Base-by-base conservation (phyloP, 92 coral and sea anemone species). In the Zoanthus sociatus region DNA sequence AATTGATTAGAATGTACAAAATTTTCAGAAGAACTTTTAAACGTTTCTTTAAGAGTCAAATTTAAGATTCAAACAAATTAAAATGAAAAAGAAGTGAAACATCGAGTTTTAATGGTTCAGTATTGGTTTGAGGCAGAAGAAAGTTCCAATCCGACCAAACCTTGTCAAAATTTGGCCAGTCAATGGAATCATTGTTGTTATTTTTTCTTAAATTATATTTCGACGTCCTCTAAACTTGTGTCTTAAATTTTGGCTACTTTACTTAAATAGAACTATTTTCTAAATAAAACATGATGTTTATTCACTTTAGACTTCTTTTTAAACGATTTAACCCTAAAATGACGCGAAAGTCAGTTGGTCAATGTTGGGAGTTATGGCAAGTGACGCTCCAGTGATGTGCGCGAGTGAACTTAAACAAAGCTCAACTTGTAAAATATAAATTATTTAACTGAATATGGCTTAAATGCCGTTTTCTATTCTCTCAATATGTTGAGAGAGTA, bases 401-500 rank as follows among this genome's bases (percentile, higher is more conserved):
- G 71, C 71, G 71, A 64, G 73, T 68, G 73, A 68, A 68, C 73
- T 68, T 68, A 68, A 68, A 68, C 73, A 18, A 68, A 68, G 71
- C 72, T 67, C 72, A 67, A 67, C 72, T 67, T 67, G 21, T 67
- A 67, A 67, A 18, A 70, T 70, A 70, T 70, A 70, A 70, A 9
- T 0, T 70, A 70, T 70, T 30, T 70, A 70, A 70, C 0, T 70
- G 3, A 70, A 30, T 31, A 21, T 70, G 74, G 74, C 74, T 70
- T 70, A 71, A 12, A 71, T 3, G 76, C 21, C 76, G 50, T 3
- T 71, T 46, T 33, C 20, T 3, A 71, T 71, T 33, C 76, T 33
- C 76, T 71, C 50, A 37, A 71, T 71, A 71, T 37, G 50, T 71
- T 71, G 50, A 33, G 76, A 71, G 76, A 71, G 51, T 37, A 71